Percentiles rank a stretch among this genome's conserved stretches.
Evolutionary conservation across 2,888 invertebrate genomes (phyloP).

Genomic region (Eugnorisma glareosa): DNA sequence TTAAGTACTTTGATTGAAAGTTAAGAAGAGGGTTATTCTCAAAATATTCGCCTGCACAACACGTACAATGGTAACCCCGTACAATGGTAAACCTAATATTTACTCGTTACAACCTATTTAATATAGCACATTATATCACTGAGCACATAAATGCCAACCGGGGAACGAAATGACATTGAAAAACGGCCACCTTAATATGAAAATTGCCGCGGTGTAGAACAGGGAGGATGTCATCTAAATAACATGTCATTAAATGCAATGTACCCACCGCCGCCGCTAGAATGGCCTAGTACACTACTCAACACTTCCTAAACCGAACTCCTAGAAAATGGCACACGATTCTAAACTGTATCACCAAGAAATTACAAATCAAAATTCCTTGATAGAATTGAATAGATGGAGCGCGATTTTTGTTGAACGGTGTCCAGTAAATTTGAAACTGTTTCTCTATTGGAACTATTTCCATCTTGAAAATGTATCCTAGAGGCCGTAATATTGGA

Average conservation of each 20-base stretch:
- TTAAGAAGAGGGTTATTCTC: conserved; percentile 1
- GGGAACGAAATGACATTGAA: conserved; percentile 70
- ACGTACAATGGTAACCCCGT: background rate
- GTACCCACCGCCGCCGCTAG: conserved; percentile 52
- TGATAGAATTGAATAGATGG: background rate
- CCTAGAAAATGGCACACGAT: conserved; percentile 1
- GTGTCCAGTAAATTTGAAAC: background rate
- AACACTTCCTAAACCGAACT: conserved; percentile 40
- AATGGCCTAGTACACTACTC: conserved; percentile 34
- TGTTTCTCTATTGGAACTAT: background rate
- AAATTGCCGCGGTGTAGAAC: conserved; percentile 72
- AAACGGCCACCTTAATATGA: conserved; percentile 70
- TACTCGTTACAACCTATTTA: conserved; percentile 1
- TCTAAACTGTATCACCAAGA: conserved; percentile 13
- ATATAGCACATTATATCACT: conserved; percentile 23
- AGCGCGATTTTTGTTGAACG: conserved; percentile 12
- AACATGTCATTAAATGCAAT: conserved; percentile 68
- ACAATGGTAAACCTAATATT: background rate
- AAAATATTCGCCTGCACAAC: background rate
- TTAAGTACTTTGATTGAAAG: background rate
- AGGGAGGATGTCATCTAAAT: conserved; percentile 74
- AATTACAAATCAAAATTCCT: background rate
- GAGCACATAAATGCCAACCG: conserved; percentile 40
- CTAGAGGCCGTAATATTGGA: conserved; percentile 13
- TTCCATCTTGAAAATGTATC: conserved; percentile 20